These are phyloP conservation scores for Colaptes auratus DNA, from an alignment of 2,113 vertebrate species.

Conservation along the genomic window DNA sequence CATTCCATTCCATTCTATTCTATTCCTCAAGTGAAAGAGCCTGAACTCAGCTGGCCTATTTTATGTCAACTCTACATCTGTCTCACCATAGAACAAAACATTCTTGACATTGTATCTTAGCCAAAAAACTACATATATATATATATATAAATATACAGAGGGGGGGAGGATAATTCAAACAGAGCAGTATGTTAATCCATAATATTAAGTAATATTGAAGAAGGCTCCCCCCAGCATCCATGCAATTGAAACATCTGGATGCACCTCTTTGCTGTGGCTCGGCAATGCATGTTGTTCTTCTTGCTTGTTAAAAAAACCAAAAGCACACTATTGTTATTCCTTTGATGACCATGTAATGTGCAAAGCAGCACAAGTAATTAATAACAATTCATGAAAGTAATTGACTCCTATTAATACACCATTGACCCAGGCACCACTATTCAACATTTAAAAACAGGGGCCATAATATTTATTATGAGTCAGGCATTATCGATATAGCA, in stretches of 20 bases:
- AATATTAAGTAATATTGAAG: constrained; percentile 6
- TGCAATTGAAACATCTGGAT: neutral
- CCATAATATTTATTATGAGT: constrained; percentile 70
- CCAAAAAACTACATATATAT: neutral
- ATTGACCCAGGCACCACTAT: constrained; percentile 58
- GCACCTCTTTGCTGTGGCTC: neutral
- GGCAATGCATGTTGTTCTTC: neutral
- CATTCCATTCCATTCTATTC: no score
- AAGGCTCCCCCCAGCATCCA: neutral
- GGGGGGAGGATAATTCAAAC: neutral
- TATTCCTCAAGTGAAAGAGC: neutral
- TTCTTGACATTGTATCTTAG: neutral
- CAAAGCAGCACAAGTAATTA: constrained; percentile 67
- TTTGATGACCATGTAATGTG: constrained; percentile 43
- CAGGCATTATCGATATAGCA: constrained; percentile 65
- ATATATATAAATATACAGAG: no score
- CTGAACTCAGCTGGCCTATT: constrained; percentile 1
- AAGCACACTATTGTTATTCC: neutral
- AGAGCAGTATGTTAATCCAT: neutral
- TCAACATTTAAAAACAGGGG: constrained; percentile 65
- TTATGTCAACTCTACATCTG: neutral
- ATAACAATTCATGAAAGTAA: constrained; percentile 74
- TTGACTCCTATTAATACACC: constrained; percentile 68
- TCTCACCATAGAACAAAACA: neutral
- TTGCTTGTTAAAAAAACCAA: neutral